Base-by-base conservation (phyloP, 2,888 invertebrate genomes). In the Papilio protenor region DNA sequence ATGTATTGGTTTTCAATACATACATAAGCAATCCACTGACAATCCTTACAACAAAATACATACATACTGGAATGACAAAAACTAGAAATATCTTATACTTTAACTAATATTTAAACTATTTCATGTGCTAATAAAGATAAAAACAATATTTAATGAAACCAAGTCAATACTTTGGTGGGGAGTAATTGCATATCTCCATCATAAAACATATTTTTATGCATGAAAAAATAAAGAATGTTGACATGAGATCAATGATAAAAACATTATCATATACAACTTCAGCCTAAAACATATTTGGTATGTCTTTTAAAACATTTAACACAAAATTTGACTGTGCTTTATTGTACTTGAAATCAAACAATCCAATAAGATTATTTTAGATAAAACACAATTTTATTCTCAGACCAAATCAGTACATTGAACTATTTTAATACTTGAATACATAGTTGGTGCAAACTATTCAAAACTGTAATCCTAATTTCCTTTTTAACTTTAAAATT, bases 401-500 rank as follows among this genome's bases (percentile, higher is more conserved):
- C 16, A 61, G 27, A 27, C 23, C 0, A 6, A n/a, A 21, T 52
- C 75, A 75, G 27, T 33, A 52, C 2, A 23, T 49, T 74, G 33
- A 66, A 49, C 16, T 33, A 66, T 52, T 52, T 33, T 18, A 75
- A n/a, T 18, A 45, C 6, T 4, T 33, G 8, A 6, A 52, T 49
- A n/a, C 18, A 27, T 21, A 21, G 5, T 27, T 52, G 21, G 52
- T 66, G 66, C 52, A 21, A 64, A 33, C 10, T 66, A 61, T n/a
- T n/a, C 18, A 70, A 76, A 71, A 71, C 27, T 33, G 12, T n/a
- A 47, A 70, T 23, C 27, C 57, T 70, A 70, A 16, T 33, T 33
- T 33, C 18, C 40, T 64, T 64, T 59, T 81, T 33, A n/a, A n/a
- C 57, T 81, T 87, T 85, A 84, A n/a, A 84, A 84, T 86, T 85